Base-by-base conservation (phyloP, 2,113 vertebrate genomes). In the Neofelis nebulosa region DNA sequence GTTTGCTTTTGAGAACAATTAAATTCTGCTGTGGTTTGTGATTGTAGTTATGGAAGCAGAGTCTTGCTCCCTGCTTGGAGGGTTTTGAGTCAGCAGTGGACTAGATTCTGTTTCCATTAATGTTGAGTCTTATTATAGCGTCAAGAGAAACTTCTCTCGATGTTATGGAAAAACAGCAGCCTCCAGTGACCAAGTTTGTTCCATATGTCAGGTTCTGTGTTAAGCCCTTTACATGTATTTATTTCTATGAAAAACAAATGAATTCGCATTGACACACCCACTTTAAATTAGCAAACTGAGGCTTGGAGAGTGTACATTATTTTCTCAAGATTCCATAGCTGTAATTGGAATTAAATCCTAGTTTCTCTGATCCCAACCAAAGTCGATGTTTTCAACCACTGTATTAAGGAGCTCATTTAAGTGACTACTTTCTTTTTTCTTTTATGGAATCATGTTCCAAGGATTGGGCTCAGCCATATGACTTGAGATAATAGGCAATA, bases 1-100 rank as follows among this genome's bases (percentile, higher is more conserved):
- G 21, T 89, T 97, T 23, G 16, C n/a, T 88, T 38, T 88, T 94
- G 79, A 84, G 95, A 97, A 97, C 29, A 23, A 82, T 81, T 92
- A 57, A 31, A 52, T 61, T 71, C 71, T 91, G 80, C 52, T 57
- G 38, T 61, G 61, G 25, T 78, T 38, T 71, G 57, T 71, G 81
- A 89, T 33, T 78, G 52, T 16, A 85, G 6, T 61, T 90, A 92
- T 89, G 74, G 93, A 93, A 80, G 81, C 23, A 76, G 8, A 82
- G 50, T 69, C 63, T 68, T 63, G 5, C 38, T 76, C 7, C 23
- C 21, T 94, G 80, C 36, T 82, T 14, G 19, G 63, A 86, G 80
- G 52, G 33, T 71, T 86, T 88, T n/a, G 4, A 88, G 71, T 93
- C 31, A 71, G 45, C 33, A 41, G n/a, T 65, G 61, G 45, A 69